Evolutionary conservation across 2,888 invertebrate species (phyloP), one percentile per base, ranked within the genome.

Genomic region (Tetrapedia diversipes): DNA sequence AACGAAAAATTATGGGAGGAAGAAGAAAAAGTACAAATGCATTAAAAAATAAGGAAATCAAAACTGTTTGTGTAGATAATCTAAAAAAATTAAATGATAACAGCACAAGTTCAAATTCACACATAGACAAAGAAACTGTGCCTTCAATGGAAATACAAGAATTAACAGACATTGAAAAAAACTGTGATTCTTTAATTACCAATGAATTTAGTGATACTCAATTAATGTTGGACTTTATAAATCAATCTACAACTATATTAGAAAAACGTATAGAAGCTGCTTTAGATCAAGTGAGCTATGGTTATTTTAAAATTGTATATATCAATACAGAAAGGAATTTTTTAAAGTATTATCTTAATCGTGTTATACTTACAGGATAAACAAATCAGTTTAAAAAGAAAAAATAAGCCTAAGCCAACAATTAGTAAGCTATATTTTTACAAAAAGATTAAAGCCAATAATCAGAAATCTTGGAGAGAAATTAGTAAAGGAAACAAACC

Each of bases 191-290:
- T 16, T 24, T 4, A 16, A 16, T 49, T 43, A 11, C 11, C 11
- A 77, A 3, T 24, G 64, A 76, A 0, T 80, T 63, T 67, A 32
- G 60, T 3, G 79, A 81, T 22, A 70, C 61, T 10, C 82, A 82
- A 34, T 39, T 81, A 27, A 61, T 82, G 70, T n/a, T 84, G 19
- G 65, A 82, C 10, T 82, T 82, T 22, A 68, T 83, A 29, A 51
- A 79, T 14, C 41, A 83, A 19, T 67, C 77, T 47, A 60, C 49
- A 47, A 72, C 27, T 57, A 70, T 80, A 24, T 57, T 77, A 34
- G 68, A 92, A 86, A 83, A 89, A 7, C 76, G 89, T 22, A 92
- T 94, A 11, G 63, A 74, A 47, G 87, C 87, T 76, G 60, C 80
- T 83, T 56, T 86, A 77, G 86, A 89, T 79, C 89, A 87, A 84